Evolutionary conservation across 1,140 invertebrate species (phyloP).

Genomic region (Neodiprion virginianus): DNA sequence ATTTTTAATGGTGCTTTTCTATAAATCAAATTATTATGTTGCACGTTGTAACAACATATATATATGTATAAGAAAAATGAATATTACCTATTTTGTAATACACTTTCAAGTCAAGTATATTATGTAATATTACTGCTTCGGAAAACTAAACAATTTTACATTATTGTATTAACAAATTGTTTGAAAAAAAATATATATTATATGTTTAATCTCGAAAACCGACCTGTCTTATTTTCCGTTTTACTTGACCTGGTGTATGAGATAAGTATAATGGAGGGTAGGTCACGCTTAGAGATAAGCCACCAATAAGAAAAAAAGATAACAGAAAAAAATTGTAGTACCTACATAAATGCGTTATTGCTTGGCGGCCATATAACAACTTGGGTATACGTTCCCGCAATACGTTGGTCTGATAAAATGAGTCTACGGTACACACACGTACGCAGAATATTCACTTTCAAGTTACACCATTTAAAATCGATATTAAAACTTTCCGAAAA

Average conservation of each 20-base stretch:
- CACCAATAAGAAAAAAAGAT: not conserved
- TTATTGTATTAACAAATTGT: constrained; percentile 14
- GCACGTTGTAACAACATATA: too few species aligned
- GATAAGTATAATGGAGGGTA: constrained; percentile 23
- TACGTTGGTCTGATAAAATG: not conserved
- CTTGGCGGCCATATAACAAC: not conserved
- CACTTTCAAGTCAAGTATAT: too few species aligned
- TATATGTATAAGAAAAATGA: too few species aligned
- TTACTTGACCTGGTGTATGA: not conserved
- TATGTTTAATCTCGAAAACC: not conserved
- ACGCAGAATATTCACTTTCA: not conserved
- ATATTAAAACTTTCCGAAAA: not conserved
- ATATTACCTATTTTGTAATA: too few species aligned
- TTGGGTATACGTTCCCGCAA: too few species aligned
- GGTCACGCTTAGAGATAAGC: constrained; percentile 30
- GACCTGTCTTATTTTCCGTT: constrained; percentile 14
- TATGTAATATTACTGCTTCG: too few species aligned
- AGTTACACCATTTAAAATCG: constrained; percentile 9
- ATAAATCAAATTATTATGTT: too few species aligned
- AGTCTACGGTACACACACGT: not conserved
- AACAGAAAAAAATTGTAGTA: not conserved
- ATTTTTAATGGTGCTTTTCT: too few species aligned
- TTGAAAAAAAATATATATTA: constrained; percentile 16
- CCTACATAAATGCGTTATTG: constrained; percentile 10
- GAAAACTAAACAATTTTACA: not conserved